Evolutionary conservation across 2,888 invertebrate species (phyloP).

Genomic region (Campaea margaritaria): DNA sequence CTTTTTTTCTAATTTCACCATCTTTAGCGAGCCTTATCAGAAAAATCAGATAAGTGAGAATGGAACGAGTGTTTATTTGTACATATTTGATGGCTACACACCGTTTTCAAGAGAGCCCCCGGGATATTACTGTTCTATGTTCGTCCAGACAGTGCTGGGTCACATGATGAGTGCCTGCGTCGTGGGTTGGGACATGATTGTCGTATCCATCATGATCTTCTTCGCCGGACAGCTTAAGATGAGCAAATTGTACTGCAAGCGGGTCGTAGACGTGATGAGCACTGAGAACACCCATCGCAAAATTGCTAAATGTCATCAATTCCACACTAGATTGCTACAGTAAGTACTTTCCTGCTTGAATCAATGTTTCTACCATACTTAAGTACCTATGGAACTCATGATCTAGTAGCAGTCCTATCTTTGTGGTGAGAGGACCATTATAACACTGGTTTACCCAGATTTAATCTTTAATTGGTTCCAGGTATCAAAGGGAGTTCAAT

Average conservation of each 20-base stretch:
- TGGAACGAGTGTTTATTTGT: slow-evolving; percentile 56
- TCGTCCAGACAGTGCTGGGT: slow-evolving; percentile 61
- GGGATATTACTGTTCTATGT: slow-evolving; percentile 64
- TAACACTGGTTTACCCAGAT: too few species aligned
- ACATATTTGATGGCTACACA: slow-evolving; percentile 65
- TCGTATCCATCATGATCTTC: slow-evolving; percentile 67
- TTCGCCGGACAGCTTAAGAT: slow-evolving; percentile 68
- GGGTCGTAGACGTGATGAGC: slow-evolving; percentile 43
- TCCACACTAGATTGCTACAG: slow-evolving; percentile 54
- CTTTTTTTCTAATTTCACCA: slow-evolving; percentile 58
- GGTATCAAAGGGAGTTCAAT: slow-evolving; percentile 61
- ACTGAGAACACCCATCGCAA: slow-evolving; percentile 50
- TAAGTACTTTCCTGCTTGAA: slow-evolving; percentile 39
- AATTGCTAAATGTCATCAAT: slow-evolving; percentile 60
- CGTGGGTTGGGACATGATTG: slow-evolving; percentile 66
- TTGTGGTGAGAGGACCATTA: too few species aligned
- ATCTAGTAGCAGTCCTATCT: too few species aligned
- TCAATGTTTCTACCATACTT: not conserved
- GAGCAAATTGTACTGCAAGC: slow-evolving; percentile 51
- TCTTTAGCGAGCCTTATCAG: slow-evolving; percentile 64
- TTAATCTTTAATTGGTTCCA: slow-evolving; percentile 45
- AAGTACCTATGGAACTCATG: too few species aligned
- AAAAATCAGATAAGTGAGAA: slow-evolving; percentile 57
- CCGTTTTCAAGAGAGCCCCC: slow-evolving; percentile 61
- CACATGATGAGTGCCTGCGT: slow-evolving; percentile 60